phyloP scores from a whole-genome alignment of 1,140 invertebrate species.

The Zaprionus capensis region DNA sequence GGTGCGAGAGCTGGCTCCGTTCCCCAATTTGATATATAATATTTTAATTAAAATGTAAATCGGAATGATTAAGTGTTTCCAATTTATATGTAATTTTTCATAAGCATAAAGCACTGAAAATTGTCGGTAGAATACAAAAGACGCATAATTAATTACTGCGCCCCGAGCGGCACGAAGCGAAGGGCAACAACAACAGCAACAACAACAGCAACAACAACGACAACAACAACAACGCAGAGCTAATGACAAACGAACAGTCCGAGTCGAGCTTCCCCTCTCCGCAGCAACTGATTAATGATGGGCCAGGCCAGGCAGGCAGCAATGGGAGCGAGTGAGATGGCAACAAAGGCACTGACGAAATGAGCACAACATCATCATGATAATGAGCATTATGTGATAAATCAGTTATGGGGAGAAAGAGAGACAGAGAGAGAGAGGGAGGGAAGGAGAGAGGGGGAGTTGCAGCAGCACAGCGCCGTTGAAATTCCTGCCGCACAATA shows the following conservation, averaged over 20 bases:
- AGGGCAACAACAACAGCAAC: constrained; percentile 39
- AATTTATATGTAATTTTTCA: constrained; percentile 82
- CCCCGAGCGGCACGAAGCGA: constrained; percentile 62
- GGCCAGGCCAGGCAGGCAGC: constrained; percentile 42
- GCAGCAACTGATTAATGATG: constrained; percentile 73
- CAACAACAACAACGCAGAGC: constrained; percentile 33
- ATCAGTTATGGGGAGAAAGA: constrained; percentile 42
- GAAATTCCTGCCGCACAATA: constrained; percentile 80
- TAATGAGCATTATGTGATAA: constrained; percentile 81
- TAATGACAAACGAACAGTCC: constrained; percentile 66
- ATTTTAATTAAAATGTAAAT: constrained; percentile 83
- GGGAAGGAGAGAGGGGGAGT: not conserved
- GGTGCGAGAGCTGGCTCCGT: constrained; percentile 38
- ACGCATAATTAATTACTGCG: constrained; percentile 77
- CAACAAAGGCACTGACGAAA: constrained; percentile 63
- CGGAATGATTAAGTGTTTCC: constrained; percentile 80
- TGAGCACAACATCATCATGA: constrained; percentile 81
- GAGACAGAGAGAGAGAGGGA: not conserved
- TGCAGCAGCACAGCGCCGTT: constrained; percentile 62
- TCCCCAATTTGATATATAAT: constrained; percentile 74
- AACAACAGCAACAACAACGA: constrained; percentile 34
- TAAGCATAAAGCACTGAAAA: constrained; percentile 80
- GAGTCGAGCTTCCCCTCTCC: constrained; percentile 17
- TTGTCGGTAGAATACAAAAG: constrained; percentile 80
- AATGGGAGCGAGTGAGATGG: constrained; percentile 27